phyloP scores from a whole-genome alignment of 2,797 vertebrate genomes.

The Acanthis flammea region DNA sequence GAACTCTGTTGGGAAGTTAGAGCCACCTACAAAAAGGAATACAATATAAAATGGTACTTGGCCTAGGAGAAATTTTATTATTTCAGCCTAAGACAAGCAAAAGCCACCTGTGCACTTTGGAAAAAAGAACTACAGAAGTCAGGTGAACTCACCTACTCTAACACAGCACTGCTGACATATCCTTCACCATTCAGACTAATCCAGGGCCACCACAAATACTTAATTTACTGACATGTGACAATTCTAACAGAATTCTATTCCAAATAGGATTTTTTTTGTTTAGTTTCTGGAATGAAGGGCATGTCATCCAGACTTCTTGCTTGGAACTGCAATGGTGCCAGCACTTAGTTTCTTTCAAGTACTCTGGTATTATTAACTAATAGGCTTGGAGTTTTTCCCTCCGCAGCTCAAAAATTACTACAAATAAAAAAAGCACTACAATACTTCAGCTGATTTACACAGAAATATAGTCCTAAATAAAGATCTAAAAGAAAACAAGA shows the following conservation, averaged over 20 bases:
- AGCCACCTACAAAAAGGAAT: background rate
- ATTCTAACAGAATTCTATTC: background rate
- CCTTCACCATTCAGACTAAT: background rate
- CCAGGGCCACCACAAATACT: background rate
- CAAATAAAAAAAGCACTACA: background rate
- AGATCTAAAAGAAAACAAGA: background rate
- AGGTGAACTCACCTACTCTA: background rate
- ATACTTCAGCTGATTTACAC: background rate
- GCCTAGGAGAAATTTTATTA: background rate
- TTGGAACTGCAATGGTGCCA: background rate
- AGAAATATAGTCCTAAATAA: background rate
- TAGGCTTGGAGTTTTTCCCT: fast-evolving
- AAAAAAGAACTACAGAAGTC: background rate
- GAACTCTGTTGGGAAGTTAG: background rate
- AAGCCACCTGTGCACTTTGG: background rate
- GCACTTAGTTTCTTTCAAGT: background rate
- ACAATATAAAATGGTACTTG: background rate
- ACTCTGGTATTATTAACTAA: background rate
- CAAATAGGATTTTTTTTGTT: background rate
- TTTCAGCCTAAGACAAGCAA: background rate
- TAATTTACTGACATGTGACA: background rate
- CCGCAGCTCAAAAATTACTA: background rate
- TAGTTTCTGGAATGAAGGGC: background rate
- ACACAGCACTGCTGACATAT: background rate
- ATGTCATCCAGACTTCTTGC: background rate